Conservation (phyloP, 2,113 vertebrate genomes). For the Hylia prasina region DNA sequence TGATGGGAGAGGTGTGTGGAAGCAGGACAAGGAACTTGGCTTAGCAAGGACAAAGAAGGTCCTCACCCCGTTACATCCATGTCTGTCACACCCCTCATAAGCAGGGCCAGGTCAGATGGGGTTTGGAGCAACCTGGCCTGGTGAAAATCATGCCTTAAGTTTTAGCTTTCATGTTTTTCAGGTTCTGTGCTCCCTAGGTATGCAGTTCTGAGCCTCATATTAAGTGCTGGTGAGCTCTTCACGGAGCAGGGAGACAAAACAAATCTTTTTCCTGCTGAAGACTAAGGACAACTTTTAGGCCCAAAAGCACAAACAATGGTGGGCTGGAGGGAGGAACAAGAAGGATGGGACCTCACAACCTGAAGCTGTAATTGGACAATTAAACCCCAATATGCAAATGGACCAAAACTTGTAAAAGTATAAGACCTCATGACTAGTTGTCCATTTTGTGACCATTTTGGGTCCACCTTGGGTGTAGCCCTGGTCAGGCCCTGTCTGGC, state of each 20-base stretch:
- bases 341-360: not conserved
- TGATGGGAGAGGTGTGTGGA: accelerated
- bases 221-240: too few relatives aligned
- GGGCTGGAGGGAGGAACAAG: not conserved
- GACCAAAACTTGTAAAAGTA: not conserved
- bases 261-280: too few relatives aligned
- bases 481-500: not conserved
- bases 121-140: not conserved
- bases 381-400: not conserved
- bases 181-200: not conserved
- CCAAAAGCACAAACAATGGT: too few relatives aligned
- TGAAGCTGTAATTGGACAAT: not conserved
- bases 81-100: accelerated
- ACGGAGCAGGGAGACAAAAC: too few relatives aligned
- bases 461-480: not conserved
- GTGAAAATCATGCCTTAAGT: not conserved
- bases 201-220: not conserved
- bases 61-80: accelerated
- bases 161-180: not conserved
- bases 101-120: too few relatives aligned
- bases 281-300: too few relatives aligned
- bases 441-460: not conserved
- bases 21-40: not conserved
- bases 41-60: not conserved
- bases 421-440: not conserved